Evolutionary conservation across 2,797 vertebrate species (phyloP).

Genomic region (Eulemur coronatus): DNA sequence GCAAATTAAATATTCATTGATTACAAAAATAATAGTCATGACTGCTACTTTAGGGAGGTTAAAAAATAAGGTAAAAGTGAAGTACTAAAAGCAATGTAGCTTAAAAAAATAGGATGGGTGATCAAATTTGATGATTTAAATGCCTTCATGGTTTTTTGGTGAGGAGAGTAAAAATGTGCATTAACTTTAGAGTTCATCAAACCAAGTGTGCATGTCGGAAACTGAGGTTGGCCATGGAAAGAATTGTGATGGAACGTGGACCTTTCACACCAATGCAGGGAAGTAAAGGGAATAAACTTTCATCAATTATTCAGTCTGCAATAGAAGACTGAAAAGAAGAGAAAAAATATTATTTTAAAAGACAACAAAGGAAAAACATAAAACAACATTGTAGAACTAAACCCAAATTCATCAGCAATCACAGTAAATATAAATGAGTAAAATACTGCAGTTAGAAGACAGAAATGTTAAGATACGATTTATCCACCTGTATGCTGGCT

Average conservation of each 20-base stretch:
- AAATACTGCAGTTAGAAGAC: not conserved
- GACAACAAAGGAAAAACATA: not conserved
- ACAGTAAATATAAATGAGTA: not conserved
- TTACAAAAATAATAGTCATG: not conserved
- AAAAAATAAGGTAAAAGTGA: not conserved
- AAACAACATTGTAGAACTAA: not conserved
- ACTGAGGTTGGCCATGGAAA: too few species aligned
- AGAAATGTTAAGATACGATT: not conserved
- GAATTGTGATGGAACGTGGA: too few species aligned
- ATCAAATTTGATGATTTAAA: not conserved
- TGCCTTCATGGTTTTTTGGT: fast-evolving
- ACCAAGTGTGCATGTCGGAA: not conserved
- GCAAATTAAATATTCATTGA: not conserved
- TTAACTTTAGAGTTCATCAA: not conserved
- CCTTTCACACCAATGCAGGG: too few species aligned
- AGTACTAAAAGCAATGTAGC: not conserved
- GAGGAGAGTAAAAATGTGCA: too few species aligned
- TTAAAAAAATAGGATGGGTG: not conserved
- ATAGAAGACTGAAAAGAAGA: not conserved
- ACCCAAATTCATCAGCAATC: not conserved
- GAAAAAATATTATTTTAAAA: not conserved
- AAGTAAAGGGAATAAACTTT: not conserved
- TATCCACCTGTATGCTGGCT: not conserved
- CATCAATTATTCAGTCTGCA: not conserved
- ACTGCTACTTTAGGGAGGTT: not conserved